Evolutionary conservation across 2,797 vertebrate species (phyloP).

Genomic region (Streptopelia turtur): DNA sequence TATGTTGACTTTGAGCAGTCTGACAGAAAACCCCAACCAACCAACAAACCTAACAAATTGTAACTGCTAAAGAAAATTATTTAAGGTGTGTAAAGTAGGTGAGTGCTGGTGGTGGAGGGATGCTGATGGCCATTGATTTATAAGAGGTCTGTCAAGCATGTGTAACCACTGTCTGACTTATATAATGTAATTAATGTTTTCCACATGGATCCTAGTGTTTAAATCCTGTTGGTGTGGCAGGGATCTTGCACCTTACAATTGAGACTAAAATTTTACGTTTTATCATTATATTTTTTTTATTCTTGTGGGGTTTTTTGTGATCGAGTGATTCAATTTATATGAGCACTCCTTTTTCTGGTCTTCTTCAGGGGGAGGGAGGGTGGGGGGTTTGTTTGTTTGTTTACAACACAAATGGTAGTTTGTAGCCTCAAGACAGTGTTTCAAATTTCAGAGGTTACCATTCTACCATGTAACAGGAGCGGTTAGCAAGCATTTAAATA

Average conservation of each 20-base stretch:
- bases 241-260: not conserved
- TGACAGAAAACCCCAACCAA: not conserved
- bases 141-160: not conserved
- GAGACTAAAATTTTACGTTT: not conserved
- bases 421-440: slow-evolving; percentile 21
- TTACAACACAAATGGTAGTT: slow-evolving; percentile 27
- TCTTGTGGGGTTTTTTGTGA: not conserved
- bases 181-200: not conserved
- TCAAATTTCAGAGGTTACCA: slow-evolving; percentile 2
- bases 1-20: not conserved
- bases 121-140: not conserved
- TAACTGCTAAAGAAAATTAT: not conserved
- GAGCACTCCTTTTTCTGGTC: not conserved
- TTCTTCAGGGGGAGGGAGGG: not conserved
- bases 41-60: not conserved
- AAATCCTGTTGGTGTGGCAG: not conserved
- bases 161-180: not conserved
- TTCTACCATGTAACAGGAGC: slow-evolving; percentile 16
- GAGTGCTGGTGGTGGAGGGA: not conserved
- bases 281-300: not conserved
- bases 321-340: not conserved
- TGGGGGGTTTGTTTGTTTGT: not conserved
- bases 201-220: not conserved
- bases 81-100: not conserved
- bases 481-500: slow-evolving; percentile 55